Evolutionary conservation across 2,888 invertebrate genomes (phyloP).

Genomic region (Andrena minutula): DNA sequence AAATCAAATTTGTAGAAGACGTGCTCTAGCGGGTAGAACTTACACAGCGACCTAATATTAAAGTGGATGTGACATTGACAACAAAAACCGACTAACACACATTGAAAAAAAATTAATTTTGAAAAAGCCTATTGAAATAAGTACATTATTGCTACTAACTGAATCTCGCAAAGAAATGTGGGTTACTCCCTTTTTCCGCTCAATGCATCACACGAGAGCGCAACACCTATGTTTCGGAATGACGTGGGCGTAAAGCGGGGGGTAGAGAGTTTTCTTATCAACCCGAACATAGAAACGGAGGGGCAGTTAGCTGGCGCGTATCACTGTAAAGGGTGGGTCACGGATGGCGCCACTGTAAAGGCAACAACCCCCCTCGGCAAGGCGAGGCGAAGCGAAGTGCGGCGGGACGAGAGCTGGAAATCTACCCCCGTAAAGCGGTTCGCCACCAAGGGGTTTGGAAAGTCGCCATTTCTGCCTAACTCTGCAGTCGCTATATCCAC

Average conservation of each 20-base stretch:
- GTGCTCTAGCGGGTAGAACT: no score
- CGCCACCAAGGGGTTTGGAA: constrained; percentile 76
- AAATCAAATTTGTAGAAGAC: no score
- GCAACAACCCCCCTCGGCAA: constrained; percentile 63
- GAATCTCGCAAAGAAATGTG: no score
- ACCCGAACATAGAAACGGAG: constrained; percentile 26
- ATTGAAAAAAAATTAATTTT: no score
- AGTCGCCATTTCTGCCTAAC: constrained; percentile 82
- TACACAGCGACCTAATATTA: no score
- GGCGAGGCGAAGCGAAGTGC: constrained; percentile 60
- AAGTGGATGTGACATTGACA: no score
- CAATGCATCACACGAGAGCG: no score
- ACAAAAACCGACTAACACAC: no score
- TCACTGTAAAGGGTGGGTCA: constrained; percentile 53
- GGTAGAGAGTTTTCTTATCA: constrained; percentile 57
- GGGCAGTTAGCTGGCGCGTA: neutral
- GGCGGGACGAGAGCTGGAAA: constrained; percentile 60
- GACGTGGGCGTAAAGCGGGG: neutral
- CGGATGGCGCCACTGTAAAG: constrained; percentile 74
- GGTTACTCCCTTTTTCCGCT: no score
- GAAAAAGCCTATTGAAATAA: no score
- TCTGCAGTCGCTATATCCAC: constrained; percentile 76
- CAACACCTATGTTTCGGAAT: no score
- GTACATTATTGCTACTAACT: no score
- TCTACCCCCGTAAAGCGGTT: constrained; percentile 73